These are phyloP conservation scores for Phoenoteleia sp. DNA, from an alignment of 2,888 invertebrate genomes.

Conservation along the genomic window DNA sequence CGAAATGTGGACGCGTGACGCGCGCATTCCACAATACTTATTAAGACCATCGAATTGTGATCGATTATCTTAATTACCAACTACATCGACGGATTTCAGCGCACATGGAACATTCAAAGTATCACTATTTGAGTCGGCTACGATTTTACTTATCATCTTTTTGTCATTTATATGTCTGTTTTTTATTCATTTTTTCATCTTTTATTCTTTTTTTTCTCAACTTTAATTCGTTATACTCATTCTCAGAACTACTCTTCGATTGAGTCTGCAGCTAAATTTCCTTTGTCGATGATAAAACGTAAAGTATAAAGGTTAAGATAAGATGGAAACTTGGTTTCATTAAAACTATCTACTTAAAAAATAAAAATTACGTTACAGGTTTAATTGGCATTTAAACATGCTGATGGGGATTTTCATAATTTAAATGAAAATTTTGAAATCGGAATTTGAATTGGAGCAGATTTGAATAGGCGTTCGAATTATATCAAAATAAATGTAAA, in stretches of 20 bases:
- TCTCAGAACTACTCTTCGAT: not conserved
- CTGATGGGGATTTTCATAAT: no score
- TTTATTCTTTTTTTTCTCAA: not conserved
- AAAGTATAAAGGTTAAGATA: conserved; percentile 68
- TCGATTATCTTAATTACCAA: conserved; percentile 65
- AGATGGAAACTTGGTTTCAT: conserved; percentile 64
- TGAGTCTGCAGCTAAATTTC: conserved; percentile 29
- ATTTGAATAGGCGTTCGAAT: no score
- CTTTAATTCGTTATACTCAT: not conserved
- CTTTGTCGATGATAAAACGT: conserved; percentile 52
- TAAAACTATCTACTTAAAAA: conserved; percentile 70
- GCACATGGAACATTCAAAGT: conserved; percentile 65
- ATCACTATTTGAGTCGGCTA: conserved; percentile 67
- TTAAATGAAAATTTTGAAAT: no score
- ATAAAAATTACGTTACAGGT: conserved; percentile 69
- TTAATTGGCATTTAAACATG: no score
- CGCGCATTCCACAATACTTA: conserved; percentile 63
- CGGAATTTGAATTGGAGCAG: no score
- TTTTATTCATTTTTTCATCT: not conserved
- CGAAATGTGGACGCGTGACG: conserved; percentile 38
- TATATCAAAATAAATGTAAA: no score
- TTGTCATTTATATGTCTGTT: conserved; percentile 7
- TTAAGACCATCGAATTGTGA: conserved; percentile 58
- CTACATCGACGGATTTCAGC: conserved; percentile 66
- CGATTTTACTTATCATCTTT: conserved; percentile 19